Evolutionary conservation across 2,797 vertebrate species (phyloP).

Genomic region (Argya squamiceps): DNA sequence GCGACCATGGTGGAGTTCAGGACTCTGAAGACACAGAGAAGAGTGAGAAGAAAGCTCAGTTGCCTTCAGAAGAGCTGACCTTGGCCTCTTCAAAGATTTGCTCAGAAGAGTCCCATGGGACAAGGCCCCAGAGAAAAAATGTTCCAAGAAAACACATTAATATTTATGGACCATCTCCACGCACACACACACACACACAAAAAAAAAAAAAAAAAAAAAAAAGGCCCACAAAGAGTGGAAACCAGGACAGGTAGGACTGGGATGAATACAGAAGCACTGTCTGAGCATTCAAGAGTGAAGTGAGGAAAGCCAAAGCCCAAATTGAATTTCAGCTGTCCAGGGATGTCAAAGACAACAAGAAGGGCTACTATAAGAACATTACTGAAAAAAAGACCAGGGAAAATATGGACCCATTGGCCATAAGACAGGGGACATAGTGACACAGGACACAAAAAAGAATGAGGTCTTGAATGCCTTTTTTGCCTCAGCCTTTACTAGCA

Average conservation of each 20-base stretch:
- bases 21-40: neutral
- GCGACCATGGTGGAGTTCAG: neutral
- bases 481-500: neutral
- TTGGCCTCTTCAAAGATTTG: neutral
- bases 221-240: neutral
- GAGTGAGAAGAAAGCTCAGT: neutral
- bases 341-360: neutral
- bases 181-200: no score
- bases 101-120: neutral
- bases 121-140: neutral
- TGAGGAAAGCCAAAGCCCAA: neutral
- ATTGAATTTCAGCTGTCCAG: neutral
- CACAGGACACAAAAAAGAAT: neutral
- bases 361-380: neutral
- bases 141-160: neutral
- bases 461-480: neutral
- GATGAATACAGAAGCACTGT: neutral
- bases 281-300: neutral
- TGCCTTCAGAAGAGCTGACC: neutral
- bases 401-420: neutral
- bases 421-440: accelerated
- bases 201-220: neutral
- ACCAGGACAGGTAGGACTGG: neutral
- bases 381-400: neutral
- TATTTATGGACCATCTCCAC: neutral